Evolutionary conservation across 2,888 invertebrate species (phyloP).

Genomic region (Pristionchus arcanus): DNA sequence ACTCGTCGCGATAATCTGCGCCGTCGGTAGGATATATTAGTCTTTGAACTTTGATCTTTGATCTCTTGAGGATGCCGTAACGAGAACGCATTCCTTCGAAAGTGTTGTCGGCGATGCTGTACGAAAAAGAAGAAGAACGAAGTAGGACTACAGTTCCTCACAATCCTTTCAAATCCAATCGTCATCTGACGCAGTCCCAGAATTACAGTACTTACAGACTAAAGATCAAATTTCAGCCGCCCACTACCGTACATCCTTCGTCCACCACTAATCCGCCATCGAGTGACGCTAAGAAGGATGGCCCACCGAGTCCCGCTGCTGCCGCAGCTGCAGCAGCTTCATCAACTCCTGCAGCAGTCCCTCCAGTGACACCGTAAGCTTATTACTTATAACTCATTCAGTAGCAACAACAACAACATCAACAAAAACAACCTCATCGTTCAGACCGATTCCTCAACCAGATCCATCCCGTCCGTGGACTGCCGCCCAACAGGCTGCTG

Average conservation of each 20-base stretch:
- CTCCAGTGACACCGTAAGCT: background rate
- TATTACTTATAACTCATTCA: too few species aligned
- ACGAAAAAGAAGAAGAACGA: background rate
- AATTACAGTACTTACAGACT: background rate
- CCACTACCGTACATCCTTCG: background rate
- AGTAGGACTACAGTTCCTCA: background rate
- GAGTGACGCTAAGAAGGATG: background rate
- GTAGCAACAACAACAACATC: background rate
- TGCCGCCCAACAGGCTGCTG: background rate
- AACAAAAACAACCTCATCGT: background rate
- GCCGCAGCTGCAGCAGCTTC: background rate
- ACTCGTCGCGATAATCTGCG: background rate
- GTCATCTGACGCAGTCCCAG: too few species aligned
- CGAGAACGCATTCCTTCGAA: background rate
- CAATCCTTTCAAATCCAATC: too few species aligned
- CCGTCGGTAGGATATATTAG: background rate
- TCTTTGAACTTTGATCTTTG: background rate
- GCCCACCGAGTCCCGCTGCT: background rate
- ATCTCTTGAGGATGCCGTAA: background rate
- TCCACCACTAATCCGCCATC: background rate
- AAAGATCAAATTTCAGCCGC: background rate
- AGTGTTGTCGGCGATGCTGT: background rate
- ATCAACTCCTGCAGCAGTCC: background rate
- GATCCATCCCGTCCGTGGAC: background rate
- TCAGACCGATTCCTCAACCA: background rate